Evolutionary conservation across 2,888 invertebrate genomes (phyloP).

Genomic region (Platypus cylindrus): DNA sequence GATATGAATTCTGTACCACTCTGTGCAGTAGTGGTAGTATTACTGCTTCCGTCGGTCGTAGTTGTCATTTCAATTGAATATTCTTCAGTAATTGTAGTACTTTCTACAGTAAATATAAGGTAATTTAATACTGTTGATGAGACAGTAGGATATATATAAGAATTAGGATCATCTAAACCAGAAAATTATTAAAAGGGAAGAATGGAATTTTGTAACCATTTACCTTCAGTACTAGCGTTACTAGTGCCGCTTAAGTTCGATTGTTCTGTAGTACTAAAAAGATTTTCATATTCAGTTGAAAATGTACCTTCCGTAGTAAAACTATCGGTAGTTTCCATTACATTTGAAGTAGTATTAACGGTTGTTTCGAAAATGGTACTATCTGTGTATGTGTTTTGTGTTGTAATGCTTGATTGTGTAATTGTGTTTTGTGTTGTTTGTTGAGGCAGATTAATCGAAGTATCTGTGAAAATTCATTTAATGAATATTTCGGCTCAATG

Average conservation of each 20-base stretch:
- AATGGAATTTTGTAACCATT: too few species aligned
- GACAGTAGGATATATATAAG: too few species aligned
- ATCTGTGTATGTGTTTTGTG: not conserved
- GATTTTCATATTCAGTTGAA: slow-evolving; percentile 1
- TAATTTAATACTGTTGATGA: slow-evolving; percentile 3
- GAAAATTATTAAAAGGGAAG: too few species aligned
- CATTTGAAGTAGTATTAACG: not conserved
- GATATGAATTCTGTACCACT: too few species aligned
- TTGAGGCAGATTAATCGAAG: not conserved
- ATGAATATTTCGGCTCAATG: too few species aligned
- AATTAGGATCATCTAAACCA: too few species aligned
- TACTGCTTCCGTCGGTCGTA: slow-evolving; percentile 7
- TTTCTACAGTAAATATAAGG: slow-evolving; percentile 4
- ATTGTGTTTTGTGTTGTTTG: slow-evolving; percentile 3
- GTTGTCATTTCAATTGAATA: slow-evolving; percentile 5
- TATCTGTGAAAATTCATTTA: slow-evolving; percentile 4
- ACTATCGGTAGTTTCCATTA: not conserved
- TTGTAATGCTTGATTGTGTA: not conserved
- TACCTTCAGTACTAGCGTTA: too few species aligned
- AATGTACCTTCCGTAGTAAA: not conserved
- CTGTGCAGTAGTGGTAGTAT: too few species aligned
- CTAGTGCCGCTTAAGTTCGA: too few species aligned
- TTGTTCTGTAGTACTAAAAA: too few species aligned
- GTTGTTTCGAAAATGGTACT: not conserved
- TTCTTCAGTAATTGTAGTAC: slow-evolving; percentile 2